phyloP scores from a whole-genome alignment of 2,888 invertebrate species.

The Cephalotes varians region DNA sequence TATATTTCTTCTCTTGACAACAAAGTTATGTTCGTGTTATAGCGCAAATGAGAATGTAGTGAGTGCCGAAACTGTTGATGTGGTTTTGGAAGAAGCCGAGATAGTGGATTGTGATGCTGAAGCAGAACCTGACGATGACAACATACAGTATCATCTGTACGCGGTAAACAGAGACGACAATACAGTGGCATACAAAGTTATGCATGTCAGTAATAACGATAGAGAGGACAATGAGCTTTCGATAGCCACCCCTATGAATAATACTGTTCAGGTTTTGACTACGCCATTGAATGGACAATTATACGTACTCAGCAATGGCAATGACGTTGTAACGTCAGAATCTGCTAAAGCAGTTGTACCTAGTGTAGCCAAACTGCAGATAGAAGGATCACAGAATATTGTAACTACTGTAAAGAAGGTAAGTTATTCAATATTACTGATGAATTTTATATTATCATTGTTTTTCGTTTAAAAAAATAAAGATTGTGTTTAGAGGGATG shows the following conservation, averaged over 20 bases:
- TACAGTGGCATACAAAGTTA: constrained; percentile 91
- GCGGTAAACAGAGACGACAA: constrained; percentile 70
- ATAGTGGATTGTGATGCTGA: constrained; percentile 74
- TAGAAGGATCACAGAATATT: constrained; percentile 81
- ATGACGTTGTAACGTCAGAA: constrained; percentile 89
- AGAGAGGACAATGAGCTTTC: constrained; percentile 84
- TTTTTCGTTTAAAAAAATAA: background rate
- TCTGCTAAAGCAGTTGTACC: constrained; percentile 87
- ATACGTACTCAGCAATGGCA: constrained; percentile 92
- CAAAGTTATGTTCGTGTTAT: constrained; percentile 36
- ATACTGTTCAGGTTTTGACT: constrained; percentile 86
- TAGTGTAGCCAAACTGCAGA: constrained; percentile 86
- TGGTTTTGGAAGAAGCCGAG: constrained; percentile 75
- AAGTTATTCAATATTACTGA: background rate
- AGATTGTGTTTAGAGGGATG: constrained; percentile 89
- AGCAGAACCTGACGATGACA: constrained; percentile 71
- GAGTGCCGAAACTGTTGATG: constrained; percentile 68
- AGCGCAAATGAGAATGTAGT: constrained; percentile 68
- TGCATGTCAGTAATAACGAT: constrained; percentile 88
- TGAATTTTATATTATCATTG: background rate
- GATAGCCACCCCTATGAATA: constrained; percentile 79
- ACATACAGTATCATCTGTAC: constrained; percentile 74
- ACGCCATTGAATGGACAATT: constrained; percentile 89
- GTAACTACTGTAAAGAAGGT: constrained; percentile 87
- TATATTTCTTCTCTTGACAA: background rate